Percentiles rank a stretch among this genome's conserved stretches.
Conservation (phyloP, 2,888 invertebrate species). For the Diplolepis rosae region DNA sequence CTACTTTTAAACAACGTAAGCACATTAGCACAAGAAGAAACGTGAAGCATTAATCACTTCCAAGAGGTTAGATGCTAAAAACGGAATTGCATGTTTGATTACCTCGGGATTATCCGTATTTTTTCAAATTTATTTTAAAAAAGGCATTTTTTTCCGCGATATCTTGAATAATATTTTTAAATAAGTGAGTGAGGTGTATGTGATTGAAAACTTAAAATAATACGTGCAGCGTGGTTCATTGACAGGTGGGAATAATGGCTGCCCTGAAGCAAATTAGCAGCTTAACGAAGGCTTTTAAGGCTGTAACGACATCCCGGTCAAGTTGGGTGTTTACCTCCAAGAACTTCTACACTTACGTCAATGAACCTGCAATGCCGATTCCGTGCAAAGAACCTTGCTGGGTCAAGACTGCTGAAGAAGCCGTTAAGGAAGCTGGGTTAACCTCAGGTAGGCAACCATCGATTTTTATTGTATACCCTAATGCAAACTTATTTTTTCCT, state of each 20-base stretch:
- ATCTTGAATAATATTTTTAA: background rate
- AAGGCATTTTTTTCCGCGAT: background rate
- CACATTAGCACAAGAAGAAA: conserved; percentile 8
- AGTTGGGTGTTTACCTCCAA: conserved; percentile 69
- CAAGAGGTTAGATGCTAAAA: background rate
- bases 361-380: conserved; percentile 87
- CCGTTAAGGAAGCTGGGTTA: conserved; percentile 80
- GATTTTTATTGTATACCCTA: conserved; percentile 11
- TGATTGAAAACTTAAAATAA: background rate
- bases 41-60: background rate
- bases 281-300: conserved; percentile 58
- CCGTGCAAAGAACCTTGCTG: conserved; percentile 83
- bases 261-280: conserved; percentile 62
- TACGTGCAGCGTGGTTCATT: conserved; percentile 14
- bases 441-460: conserved; percentile 81
- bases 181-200: background rate
- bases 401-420: conserved; percentile 82
- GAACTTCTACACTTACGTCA: conserved; percentile 85
- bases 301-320: conserved; percentile 53
- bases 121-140: background rate
- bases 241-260: conserved; percentile 57
- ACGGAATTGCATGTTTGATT: background rate
- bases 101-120: background rate
- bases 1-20: background rate
- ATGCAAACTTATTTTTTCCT: conserved; percentile 18